Percentiles rank a stretch among this genome's conserved stretches.
Conservation (phyloP, 1,140 invertebrate genomes). For the Conus ventricosus region DNA sequence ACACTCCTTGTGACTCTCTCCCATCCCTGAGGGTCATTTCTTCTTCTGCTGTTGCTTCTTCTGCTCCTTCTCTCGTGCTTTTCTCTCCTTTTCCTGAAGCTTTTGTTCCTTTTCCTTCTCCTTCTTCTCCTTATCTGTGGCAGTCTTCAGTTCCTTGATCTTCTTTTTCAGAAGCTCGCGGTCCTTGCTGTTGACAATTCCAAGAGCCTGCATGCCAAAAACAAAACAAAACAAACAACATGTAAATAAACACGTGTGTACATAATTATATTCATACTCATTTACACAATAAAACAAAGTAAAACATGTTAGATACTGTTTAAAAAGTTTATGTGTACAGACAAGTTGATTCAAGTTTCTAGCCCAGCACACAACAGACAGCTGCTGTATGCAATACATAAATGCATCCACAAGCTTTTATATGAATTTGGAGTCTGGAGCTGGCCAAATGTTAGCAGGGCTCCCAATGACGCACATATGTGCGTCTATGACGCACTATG, state of each 20-base stretch:
- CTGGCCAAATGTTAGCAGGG: too few relatives aligned
- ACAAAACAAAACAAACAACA: too few relatives aligned
- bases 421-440: too few relatives aligned
- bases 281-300: slow-evolving; percentile 15
- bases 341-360: too few relatives aligned
- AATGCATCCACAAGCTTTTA: too few relatives aligned
- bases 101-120: slow-evolving; percentile 68
- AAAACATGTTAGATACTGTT: too few relatives aligned
- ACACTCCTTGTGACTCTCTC: background rate
- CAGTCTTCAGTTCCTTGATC: slow-evolving; percentile 65
- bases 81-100: slow-evolving; percentile 59
- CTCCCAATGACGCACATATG: too few relatives aligned
- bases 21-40: background rate
- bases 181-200: slow-evolving; percentile 63
- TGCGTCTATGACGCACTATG: too few relatives aligned
- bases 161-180: slow-evolving; percentile 69
- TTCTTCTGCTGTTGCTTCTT: slow-evolving; percentile 63
- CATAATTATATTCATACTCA: background rate
- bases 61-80: slow-evolving; percentile 56
- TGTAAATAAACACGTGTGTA: slow-evolving; percentile 23
- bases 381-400: too few relatives aligned
- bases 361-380: too few relatives aligned
- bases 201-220: slow-evolving; percentile 57
- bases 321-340: too few relatives aligned
- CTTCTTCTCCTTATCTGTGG: slow-evolving; percentile 66